Conservation (phyloP, 2,797 vertebrate genomes). For the Xiphorhynchus erythropygius region DNA sequence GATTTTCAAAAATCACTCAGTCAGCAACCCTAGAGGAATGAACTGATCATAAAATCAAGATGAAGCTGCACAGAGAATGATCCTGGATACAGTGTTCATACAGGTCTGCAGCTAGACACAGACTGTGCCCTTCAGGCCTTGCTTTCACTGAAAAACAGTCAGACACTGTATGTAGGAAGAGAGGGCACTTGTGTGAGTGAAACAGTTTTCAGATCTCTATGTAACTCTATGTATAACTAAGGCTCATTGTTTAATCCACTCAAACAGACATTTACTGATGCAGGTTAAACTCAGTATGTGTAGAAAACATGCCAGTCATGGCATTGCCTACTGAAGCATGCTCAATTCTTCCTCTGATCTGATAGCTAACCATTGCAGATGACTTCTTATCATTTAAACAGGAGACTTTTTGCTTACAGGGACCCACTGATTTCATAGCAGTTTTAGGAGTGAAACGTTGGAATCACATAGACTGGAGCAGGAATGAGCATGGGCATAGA, state of each 20-base stretch:
- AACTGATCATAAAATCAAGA: background rate
- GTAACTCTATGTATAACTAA: background rate
- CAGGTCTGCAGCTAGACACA: background rate
- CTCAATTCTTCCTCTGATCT: background rate
- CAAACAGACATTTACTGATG: background rate
- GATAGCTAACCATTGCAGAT: background rate
- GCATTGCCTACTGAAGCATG: background rate
- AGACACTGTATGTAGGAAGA: background rate
- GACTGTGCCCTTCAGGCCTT: background rate
- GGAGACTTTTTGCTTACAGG: background rate
- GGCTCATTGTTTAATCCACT: background rate
- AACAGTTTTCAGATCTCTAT: background rate
- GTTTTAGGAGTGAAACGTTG: background rate
- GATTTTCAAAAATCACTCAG: background rate
- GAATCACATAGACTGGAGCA: background rate
- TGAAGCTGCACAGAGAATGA: background rate
- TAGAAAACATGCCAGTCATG: background rate
- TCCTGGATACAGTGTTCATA: background rate
- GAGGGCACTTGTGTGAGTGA: background rate
- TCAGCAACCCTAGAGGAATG: background rate
- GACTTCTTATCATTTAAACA: background rate
- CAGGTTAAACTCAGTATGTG: background rate
- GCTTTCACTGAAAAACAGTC: background rate
- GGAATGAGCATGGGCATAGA: background rate
- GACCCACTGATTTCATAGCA: background rate